These are phyloP conservation scores for Lemur catta DNA, from an alignment of 2,797 vertebrate genomes.

Conservation along the genomic window DNA sequence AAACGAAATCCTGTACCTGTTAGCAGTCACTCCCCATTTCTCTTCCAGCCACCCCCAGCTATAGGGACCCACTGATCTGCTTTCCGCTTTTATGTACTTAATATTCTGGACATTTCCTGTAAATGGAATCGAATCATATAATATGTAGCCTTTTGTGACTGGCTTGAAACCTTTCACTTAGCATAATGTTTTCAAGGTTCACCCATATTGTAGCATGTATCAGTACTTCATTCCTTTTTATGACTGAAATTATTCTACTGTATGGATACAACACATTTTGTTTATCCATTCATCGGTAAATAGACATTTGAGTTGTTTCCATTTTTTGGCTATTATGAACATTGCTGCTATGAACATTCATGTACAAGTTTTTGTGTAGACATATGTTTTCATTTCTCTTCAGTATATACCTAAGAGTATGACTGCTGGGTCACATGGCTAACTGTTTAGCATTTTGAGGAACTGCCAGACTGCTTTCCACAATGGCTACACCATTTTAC, in stretches of 20 bases:
- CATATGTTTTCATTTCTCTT: not conserved
- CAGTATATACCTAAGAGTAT: not conserved
- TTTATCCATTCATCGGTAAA: not conserved
- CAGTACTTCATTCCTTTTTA: constrained; percentile 1
- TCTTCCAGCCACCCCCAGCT: not conserved
- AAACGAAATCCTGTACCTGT: not conserved
- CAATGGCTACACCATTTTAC: not conserved
- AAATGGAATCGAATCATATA: not conserved
- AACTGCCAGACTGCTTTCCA: not conserved
- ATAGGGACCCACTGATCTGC: not conserved
- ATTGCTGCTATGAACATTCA: not conserved
- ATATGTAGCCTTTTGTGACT: not conserved
- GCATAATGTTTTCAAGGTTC: not conserved
- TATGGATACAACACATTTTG: not conserved
- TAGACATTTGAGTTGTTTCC: constrained; percentile 33
- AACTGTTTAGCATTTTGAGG: constrained; percentile 13
- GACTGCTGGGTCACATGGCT: constrained; percentile 6
- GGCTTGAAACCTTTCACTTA: constrained; percentile 40
- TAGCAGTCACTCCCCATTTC: not conserved
- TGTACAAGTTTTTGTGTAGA: not conserved
- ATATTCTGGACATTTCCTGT: not conserved
- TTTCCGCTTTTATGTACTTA: not conserved
- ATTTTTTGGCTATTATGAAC: not conserved
- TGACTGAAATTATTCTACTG: not conserved
- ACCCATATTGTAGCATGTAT: not conserved